Evolutionary conservation across 2,888 invertebrate genomes (phyloP).

Genomic region (Cordilura impudica): DNA sequence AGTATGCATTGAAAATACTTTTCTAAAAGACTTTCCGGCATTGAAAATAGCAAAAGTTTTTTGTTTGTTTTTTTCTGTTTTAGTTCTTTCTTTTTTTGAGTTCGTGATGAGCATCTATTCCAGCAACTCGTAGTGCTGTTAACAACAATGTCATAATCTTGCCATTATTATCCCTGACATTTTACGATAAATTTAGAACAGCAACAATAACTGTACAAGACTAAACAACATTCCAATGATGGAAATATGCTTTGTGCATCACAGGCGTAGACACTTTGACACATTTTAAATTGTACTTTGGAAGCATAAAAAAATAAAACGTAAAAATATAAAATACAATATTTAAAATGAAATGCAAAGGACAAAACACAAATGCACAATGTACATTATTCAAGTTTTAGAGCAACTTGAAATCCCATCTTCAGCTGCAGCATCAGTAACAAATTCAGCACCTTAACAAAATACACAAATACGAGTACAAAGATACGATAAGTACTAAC

Average conservation of each 20-base stretch:
- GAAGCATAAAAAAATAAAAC: conserved; percentile 57
- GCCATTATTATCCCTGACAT: conserved; percentile 61
- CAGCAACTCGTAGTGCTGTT: conserved; percentile 34
- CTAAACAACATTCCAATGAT: conserved; percentile 25
- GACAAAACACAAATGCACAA: conserved; percentile 1
- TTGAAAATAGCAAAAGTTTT: conserved; percentile 43
- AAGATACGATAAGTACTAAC: no score
- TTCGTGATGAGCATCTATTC: conserved; percentile 23
- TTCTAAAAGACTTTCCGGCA: conserved; percentile 54
- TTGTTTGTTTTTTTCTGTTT: no score
- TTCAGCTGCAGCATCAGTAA: not conserved
- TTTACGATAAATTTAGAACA: conserved; percentile 56
- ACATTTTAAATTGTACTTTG: conserved; percentile 70
- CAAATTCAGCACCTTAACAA: not conserved
- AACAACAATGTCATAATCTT: conserved; percentile 62
- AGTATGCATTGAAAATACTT: conserved; percentile 40
- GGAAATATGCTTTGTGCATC: conserved; percentile 55
- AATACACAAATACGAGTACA: no score
- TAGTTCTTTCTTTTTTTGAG: conserved; percentile 24
- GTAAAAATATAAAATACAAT: not conserved
- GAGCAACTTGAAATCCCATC: not conserved
- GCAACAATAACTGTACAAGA: conserved; percentile 38
- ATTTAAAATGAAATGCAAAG: conserved; percentile 26
- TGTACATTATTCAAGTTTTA: conserved; percentile 33
- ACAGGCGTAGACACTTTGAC: conserved; percentile 72